Evolutionary conservation across 2,888 invertebrate genomes (phyloP).

Genomic region (Epiblema foenella): DNA sequence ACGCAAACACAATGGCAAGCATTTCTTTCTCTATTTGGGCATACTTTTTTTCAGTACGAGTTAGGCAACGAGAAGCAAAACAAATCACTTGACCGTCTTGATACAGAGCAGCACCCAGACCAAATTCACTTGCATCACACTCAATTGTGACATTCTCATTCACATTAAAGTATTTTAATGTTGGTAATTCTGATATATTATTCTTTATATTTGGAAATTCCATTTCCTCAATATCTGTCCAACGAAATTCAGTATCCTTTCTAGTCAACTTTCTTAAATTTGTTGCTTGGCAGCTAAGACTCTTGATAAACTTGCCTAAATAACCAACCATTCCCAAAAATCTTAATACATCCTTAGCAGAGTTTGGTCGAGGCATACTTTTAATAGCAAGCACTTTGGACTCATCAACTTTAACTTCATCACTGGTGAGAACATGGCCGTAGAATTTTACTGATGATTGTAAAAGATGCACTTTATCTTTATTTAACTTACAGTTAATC

Average conservation of each 20-base stretch:
- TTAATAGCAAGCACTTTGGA: neutral
- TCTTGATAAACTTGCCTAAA: neutral
- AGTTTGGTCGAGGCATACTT: neutral
- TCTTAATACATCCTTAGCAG: neutral
- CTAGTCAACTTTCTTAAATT: neutral
- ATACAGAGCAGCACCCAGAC: neutral
- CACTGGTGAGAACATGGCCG: neutral
- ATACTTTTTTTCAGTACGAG: too few relatives aligned
- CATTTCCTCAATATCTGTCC: neutral
- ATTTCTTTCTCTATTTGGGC: too few relatives aligned
- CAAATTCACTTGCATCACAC: neutral
- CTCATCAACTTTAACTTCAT: neutral
- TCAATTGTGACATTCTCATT: neutral
- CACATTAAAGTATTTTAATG: neutral
- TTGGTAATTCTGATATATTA: neutral
- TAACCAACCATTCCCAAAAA: neutral
- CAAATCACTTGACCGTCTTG: neutral
- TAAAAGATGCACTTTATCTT: neutral
- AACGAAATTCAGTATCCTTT: neutral
- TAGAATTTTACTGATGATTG: neutral
- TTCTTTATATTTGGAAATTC: neutral
- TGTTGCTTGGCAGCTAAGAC: neutral
- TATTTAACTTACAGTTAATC: neutral
- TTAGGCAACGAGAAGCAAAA: neutral
- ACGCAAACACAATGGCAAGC: too few relatives aligned